Conservation (phyloP, 1,140 invertebrate species). For the Phortica variegata region DNA sequence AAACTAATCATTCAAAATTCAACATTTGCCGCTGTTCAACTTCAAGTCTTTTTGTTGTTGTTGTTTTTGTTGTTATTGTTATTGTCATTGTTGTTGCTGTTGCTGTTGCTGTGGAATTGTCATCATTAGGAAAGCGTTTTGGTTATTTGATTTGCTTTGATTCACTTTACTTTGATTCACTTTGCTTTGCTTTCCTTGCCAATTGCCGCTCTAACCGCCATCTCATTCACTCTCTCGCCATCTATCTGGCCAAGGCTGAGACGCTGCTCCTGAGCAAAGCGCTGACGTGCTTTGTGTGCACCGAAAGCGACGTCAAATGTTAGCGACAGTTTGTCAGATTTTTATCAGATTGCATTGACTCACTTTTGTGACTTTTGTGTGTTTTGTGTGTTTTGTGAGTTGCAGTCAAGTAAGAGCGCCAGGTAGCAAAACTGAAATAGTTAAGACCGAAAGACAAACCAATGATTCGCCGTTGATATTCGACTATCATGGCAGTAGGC, state of each 20-base stretch:
- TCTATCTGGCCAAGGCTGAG: conserved; percentile 46
- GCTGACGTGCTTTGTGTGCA: conserved; percentile 34
- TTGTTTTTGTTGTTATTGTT: conserved; percentile 21
- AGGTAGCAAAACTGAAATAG: conserved; percentile 1
- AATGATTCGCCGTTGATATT: too few relatives aligned
- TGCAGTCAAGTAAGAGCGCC: conserved; percentile 25
- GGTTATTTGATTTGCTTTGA: not conserved
- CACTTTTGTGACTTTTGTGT: conserved; percentile 48
- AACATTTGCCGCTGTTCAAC: conserved; percentile 44
- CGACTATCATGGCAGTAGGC: too few relatives aligned
- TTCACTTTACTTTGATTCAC: not conserved
- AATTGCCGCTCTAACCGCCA: not conserved
- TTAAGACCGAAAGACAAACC: too few relatives aligned
- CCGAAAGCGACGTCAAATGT: conserved; percentile 41
- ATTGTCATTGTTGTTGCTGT: conserved; percentile 32
- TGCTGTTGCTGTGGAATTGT: conserved; percentile 38
- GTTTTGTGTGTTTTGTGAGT: conserved; percentile 18
- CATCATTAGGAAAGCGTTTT: conserved; percentile 50
- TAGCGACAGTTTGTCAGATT: conserved; percentile 56
- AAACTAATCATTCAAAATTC: conserved; percentile 57
- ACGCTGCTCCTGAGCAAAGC: conserved; percentile 42
- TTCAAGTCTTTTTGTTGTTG: too few relatives aligned
- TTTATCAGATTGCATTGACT: conserved; percentile 56
- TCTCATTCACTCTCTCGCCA: not conserved
- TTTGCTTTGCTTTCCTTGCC: conserved; percentile 10